A percentile compares a stretch with the other conserved stretches of the same genome.
Conservation (phyloP, 2,113 vertebrate genomes). For the Solenodon paradoxus region DNA sequence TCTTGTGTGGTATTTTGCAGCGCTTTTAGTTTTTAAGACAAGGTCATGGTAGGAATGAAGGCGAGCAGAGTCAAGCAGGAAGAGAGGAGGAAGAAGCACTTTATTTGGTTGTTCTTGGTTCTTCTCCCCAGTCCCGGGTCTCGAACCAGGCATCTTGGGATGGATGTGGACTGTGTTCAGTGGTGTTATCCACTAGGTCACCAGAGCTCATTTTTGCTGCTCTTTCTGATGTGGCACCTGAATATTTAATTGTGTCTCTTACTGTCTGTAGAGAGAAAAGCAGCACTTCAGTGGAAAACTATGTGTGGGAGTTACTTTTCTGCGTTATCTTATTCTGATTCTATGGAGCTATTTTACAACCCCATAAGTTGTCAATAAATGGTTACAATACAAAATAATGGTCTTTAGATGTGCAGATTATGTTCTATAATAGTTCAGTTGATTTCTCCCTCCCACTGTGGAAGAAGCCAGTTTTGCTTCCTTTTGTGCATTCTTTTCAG, state of each 20-base stretch:
- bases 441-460: background rate
- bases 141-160: no score
- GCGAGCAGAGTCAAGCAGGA: no score
- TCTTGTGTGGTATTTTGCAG: background rate
- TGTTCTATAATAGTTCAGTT: background rate
- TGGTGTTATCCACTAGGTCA: no score
- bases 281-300: background rate
- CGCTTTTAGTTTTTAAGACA: no score
- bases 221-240: background rate
- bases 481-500: background rate
- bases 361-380: background rate
- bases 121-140: no score
- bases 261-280: background rate
- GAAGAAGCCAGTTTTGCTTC: background rate
- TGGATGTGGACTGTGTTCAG: no score
- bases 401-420: background rate
- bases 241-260: background rate
- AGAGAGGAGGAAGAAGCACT: no score
- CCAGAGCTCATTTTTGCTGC: no score
- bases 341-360: background rate
- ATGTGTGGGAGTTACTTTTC: background rate
- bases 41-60: no score
- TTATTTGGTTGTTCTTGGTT: no score
- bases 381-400: background rate
- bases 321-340: background rate